Conservation (phyloP, 2,113 vertebrate species). For the Oreotrochilus melanogaster region DNA sequence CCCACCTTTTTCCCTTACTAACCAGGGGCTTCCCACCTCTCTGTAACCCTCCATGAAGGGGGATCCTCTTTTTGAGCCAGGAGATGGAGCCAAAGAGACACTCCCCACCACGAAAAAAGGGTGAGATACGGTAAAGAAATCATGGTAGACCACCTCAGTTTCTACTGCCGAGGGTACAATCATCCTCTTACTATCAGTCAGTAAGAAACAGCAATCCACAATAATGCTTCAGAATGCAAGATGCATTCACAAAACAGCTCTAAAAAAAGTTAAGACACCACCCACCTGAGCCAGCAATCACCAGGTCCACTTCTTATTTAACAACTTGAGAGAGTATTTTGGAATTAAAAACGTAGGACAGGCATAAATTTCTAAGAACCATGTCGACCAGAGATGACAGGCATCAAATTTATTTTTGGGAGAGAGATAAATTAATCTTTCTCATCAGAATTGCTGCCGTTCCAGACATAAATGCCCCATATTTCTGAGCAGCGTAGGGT, state of each 20-base stretch:
- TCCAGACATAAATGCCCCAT: background rate
- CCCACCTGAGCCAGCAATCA: background rate
- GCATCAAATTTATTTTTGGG: background rate
- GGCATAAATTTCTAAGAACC: background rate
- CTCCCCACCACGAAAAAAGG: slow-evolving; percentile 3
- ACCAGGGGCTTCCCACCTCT: background rate
- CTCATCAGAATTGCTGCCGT: background rate
- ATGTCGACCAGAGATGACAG: background rate
- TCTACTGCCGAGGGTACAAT: background rate
- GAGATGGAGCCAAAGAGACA: slow-evolving; percentile 63
- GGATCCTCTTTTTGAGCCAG: slow-evolving; percentile 33
- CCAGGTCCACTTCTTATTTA: background rate
- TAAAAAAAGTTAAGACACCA: background rate
- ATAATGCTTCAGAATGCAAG: background rate
- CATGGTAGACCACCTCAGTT: background rate
- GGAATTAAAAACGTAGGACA: background rate
- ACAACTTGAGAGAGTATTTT: background rate
- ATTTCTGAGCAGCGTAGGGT: background rate
- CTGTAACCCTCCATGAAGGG: background rate
- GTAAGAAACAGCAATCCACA: background rate
- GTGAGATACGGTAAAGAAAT: background rate
- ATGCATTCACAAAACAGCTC: background rate
- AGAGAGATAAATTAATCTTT: background rate
- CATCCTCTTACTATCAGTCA: background rate
- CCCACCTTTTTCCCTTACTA: background rate